A percentile compares a stretch with the other conserved stretches of the same genome.
phyloP scores from a whole-genome alignment of 2,113 vertebrate genomes.

The Hiodon tergisus region DNA sequence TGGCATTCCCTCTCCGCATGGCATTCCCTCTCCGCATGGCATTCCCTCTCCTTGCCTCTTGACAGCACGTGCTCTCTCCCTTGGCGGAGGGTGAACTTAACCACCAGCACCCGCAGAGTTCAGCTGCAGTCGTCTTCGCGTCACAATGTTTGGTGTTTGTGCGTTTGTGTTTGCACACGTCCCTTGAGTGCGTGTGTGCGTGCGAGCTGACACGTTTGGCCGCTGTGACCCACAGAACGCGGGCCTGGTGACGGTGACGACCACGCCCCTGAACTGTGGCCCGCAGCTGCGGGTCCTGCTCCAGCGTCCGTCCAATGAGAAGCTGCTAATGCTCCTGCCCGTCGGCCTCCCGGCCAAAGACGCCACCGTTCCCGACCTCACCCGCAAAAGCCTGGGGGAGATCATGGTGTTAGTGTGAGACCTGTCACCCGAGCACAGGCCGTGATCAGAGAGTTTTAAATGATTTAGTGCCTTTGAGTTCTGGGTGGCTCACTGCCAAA shows the following conservation, averaged over 20 bases:
- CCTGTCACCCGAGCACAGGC: neutral
- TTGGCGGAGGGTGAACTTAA: no score
- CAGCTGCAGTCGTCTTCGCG: no score
- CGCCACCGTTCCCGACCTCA: constrained; percentile 77
- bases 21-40: no score
- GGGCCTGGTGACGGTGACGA: constrained; percentile 84
- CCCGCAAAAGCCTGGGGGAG: constrained; percentile 73
- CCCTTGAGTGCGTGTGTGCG: neutral
- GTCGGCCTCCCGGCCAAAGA: constrained; percentile 79
- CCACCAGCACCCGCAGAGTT: no score
- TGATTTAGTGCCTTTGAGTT: neutral
- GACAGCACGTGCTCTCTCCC: no score
- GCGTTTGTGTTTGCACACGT: neutral
- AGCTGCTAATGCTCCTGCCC: constrained; percentile 85
- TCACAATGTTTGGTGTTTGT: no score
- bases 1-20: no score
- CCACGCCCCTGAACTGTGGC: constrained; percentile 90
- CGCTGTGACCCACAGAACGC: constrained; percentile 62
- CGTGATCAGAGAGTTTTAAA: neutral
- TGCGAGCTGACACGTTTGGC: no score
- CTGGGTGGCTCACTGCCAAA: neutral
- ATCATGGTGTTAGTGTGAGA: constrained; percentile 74
- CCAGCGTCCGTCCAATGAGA: constrained; percentile 78
- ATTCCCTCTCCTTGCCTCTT: no score
- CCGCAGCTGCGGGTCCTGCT: constrained; percentile 78